Conservation (phyloP, 2,113 vertebrate species). For the Oxygymnocypris stewartii region DNA sequence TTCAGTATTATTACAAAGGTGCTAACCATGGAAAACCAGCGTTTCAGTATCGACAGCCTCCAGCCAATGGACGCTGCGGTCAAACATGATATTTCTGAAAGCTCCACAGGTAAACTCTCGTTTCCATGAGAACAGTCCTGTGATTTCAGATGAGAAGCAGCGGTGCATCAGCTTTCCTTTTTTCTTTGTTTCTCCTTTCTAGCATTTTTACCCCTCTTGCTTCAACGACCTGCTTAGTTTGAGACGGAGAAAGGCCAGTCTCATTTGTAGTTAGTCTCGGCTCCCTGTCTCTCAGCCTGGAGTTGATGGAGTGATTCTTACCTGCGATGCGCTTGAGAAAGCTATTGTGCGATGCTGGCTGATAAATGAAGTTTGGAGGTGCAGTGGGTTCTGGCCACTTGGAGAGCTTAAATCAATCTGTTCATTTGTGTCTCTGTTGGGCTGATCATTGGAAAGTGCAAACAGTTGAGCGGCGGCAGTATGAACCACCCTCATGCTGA, state of each 20-base stretch:
- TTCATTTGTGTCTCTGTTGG: conserved; percentile 69
- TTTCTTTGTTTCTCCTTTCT: conserved; percentile 28
- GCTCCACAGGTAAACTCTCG: conserved; percentile 27
- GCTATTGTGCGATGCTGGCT: conserved; percentile 65
- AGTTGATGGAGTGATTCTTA: conserved; percentile 68
- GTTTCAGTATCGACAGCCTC: background rate
- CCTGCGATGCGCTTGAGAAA: conserved; percentile 65
- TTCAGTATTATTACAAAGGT: background rate
- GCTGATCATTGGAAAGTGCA: conserved; percentile 69
- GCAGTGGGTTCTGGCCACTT: conserved; percentile 61
- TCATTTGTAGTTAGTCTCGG: conserved; percentile 63
- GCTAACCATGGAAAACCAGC: background rate
- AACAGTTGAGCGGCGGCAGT: conserved; percentile 54
- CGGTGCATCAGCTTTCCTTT: background rate
- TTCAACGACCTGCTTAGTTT: conserved; percentile 15
- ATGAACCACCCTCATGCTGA: conserved; percentile 43
- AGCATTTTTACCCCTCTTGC: background rate
- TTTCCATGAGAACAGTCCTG: conserved; percentile 28
- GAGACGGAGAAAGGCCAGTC: conserved; percentile 48
- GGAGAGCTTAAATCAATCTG: conserved; percentile 70
- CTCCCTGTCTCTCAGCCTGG: conserved; percentile 54
- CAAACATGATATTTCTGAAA: conserved; percentile 29
- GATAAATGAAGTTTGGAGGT: conserved; percentile 69
- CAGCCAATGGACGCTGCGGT: background rate
- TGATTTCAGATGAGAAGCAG: conserved; percentile 24